phyloP scores from a whole-genome alignment of 2,797 vertebrate genomes.

The Eulemur coronatus region DNA sequence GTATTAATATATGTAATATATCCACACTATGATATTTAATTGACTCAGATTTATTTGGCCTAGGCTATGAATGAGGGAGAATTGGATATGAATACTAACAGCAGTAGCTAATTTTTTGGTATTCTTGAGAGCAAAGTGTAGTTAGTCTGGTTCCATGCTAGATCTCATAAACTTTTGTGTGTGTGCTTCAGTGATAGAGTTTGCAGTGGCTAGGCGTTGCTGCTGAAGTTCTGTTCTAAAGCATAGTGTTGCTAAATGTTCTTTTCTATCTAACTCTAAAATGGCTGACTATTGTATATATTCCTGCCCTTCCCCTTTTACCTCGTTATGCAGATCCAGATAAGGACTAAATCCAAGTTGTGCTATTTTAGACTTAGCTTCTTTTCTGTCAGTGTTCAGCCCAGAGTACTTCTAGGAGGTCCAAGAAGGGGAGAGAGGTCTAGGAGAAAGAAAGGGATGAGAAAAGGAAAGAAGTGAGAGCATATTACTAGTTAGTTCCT shows the following conservation, averaged over 20 bases:
- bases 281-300: neutral
- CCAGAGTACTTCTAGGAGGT: neutral
- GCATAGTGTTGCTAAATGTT: neutral
- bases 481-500: neutral
- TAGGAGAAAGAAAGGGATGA: neutral
- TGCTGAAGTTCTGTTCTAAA: neutral
- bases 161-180: neutral
- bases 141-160: neutral
- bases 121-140: neutral
- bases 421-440: neutral
- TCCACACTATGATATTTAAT: neutral
- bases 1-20: neutral
- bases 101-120: neutral
- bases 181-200: neutral
- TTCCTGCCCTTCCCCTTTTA: neutral
- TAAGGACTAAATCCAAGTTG: neutral
- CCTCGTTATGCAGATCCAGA: slow-evolving; percentile 8
- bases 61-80: neutral
- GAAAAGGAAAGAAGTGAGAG: neutral
- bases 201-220: neutral
- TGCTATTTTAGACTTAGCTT: neutral
- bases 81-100: slow-evolving; percentile 29
- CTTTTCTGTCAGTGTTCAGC: neutral
- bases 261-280: neutral
- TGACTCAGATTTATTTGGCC: neutral